Evolutionary conservation across 1,140 invertebrate species (phyloP).

Genomic region (Papilio polyxenes): DNA sequence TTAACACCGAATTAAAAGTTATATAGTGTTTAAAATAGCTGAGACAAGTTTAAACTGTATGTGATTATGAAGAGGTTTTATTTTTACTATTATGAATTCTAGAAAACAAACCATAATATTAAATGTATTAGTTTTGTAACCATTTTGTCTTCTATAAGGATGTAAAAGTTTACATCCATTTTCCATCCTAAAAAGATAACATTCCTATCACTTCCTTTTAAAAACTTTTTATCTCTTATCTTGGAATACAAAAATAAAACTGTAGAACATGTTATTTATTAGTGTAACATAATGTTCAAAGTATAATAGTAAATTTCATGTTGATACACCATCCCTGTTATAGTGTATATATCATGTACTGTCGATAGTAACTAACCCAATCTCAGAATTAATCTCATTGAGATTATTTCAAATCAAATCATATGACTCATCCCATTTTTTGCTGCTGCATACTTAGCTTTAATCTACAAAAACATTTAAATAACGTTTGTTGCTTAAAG

Average conservation of each 20-base stretch:
- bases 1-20: too few species aligned
- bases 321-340: too few species aligned
- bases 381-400: not conserved
- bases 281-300: not conserved
- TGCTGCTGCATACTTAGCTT: not conserved
- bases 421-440: too few species aligned
- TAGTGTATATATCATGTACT: not conserved
- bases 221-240: constrained; percentile 19
- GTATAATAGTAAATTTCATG: too few species aligned
- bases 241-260: constrained; percentile 11
- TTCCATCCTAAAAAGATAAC: constrained; percentile 27
- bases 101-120: too few species aligned
- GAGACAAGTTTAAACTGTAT: too few species aligned
- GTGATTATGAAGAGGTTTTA: too few species aligned
- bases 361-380: not conserved
- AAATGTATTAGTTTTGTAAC: not conserved
- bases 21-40: too few species aligned
- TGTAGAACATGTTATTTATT: not conserved
- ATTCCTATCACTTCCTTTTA: constrained; percentile 26
- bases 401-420: too few species aligned
- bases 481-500: not conserved
- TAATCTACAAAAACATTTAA: not conserved
- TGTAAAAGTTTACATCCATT: not conserved
- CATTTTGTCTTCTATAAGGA: too few species aligned
- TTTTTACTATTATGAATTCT: too few species aligned